Conservation (phyloP, 2,113 vertebrate genomes). For the Ammodytes marinus region DNA sequence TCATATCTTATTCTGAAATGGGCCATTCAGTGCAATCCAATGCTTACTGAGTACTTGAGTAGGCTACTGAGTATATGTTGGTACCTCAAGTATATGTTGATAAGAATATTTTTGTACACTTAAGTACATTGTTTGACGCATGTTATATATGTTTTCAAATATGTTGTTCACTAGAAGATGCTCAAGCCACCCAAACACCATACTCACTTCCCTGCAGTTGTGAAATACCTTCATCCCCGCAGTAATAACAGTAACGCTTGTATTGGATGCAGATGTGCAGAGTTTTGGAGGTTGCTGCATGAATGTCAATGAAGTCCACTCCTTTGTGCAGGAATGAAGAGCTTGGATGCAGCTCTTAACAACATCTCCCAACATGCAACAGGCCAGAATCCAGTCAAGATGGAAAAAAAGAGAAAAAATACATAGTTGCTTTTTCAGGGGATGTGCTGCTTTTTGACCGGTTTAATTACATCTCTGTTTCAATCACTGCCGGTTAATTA, state of each 20-base stretch:
- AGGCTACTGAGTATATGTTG: too few relatives aligned
- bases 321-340: constrained; percentile 36
- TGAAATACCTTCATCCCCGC: constrained; percentile 45
- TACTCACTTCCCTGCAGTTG: neutral
- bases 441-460: constrained; percentile 24
- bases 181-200: neutral
- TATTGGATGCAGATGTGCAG: constrained; percentile 73
- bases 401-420: neutral
- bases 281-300: constrained; percentile 23
- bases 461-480: constrained; percentile 62
- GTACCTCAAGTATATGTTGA: too few relatives aligned
- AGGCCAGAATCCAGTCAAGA: constrained; percentile 44
- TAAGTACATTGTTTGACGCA: too few relatives aligned
- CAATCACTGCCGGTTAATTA: constrained; percentile 67
- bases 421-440: constrained; percentile 8
- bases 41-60: too few relatives aligned
- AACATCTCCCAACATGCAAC: constrained; percentile 50
- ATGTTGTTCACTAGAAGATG: neutral
- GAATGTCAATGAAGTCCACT: constrained; percentile 25
- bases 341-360: neutral
- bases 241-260: constrained; percentile 1
- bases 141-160: too few relatives aligned
- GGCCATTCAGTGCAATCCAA: too few relatives aligned
- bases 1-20: too few relatives aligned
- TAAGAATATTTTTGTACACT: too few relatives aligned